phyloP scores from a whole-genome alignment of 2,888 invertebrate species.

The Acronicta leporina region DNA sequence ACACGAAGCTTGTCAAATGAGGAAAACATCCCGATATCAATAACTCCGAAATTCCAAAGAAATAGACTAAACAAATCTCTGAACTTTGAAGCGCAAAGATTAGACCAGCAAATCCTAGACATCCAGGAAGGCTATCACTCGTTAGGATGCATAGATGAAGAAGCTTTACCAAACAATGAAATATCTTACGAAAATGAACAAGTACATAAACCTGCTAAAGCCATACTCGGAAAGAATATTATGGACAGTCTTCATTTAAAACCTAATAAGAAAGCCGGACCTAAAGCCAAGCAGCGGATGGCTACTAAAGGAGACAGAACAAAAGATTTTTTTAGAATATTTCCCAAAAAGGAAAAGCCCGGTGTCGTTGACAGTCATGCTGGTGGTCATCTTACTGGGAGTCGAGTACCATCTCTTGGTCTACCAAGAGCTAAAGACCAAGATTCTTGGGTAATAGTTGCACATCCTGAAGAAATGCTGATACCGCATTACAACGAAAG shows the following conservation, averaged over 20 bases:
- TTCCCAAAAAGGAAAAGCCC: conserved; percentile 81
- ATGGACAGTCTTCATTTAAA: conserved; percentile 86
- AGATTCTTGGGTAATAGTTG: conserved; percentile 83
- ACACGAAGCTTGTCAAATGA: conserved; percentile 81
- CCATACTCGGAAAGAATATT: conserved; percentile 83
- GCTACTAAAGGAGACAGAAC: conserved; percentile 74
- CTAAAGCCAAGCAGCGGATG: conserved; percentile 83
- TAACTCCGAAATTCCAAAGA: conserved; percentile 85
- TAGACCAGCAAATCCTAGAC: conserved; percentile 86
- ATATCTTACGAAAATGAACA: conserved; percentile 65
- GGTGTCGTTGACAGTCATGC: conserved; percentile 72
- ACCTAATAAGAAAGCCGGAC: conserved; percentile 82
- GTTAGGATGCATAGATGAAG: conserved; percentile 83
- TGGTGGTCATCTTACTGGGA: conserved; percentile 78
- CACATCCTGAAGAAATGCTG: conserved; percentile 80
- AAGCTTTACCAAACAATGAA: conserved; percentile 63
- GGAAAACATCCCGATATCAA: conserved; percentile 71
- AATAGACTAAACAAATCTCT: conserved; percentile 85
- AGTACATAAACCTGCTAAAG: conserved; percentile 81
- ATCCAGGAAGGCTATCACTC: conserved; percentile 86
- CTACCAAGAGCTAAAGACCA: conserved; percentile 79
- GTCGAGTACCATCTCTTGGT: conserved; percentile 82
- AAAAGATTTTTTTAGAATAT: conserved; percentile 80
- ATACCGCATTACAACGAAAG: conserved; percentile 84
- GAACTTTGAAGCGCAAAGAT: conserved; percentile 82